Conservation (phyloP, 2,888 invertebrate species). For the Cantharis flavilabris region DNA sequence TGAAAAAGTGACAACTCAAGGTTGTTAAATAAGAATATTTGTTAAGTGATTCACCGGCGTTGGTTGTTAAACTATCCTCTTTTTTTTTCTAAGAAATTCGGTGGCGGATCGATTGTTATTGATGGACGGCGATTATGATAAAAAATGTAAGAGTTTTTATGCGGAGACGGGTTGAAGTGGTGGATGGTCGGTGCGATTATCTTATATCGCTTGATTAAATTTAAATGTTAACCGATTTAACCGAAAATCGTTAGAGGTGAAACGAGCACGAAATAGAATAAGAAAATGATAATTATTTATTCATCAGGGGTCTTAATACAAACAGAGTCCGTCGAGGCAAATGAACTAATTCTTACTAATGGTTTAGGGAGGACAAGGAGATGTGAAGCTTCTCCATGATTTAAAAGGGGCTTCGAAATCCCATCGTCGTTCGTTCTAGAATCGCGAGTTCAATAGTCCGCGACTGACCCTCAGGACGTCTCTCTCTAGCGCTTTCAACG, state of each 20-base stretch:
- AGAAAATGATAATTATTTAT: slow-evolving; percentile 34
- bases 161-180: background rate
- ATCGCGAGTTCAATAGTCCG: slow-evolving; percentile 57
- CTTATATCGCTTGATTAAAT: slow-evolving; percentile 15
- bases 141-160: background rate
- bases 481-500: slow-evolving; percentile 54
- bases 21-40: background rate
- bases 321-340: slow-evolving; percentile 35
- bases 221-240: slow-evolving; percentile 16
- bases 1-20: background rate
- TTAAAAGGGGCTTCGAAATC: slow-evolving; percentile 39
- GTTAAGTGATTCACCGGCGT: background rate
- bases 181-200: background rate
- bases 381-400: slow-evolving; percentile 37
- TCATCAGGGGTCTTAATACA: slow-evolving; percentile 24
- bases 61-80: rapidly evolving
- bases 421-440: slow-evolving; percentile 41
- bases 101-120: background rate
- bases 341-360: slow-evolving; percentile 41
- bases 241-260: slow-evolving; percentile 19
- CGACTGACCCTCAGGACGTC: slow-evolving; percentile 59
- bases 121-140: background rate
- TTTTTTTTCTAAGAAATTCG: background rate
- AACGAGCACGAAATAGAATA: slow-evolving; percentile 22
- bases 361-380: slow-evolving; percentile 37